Evolutionary conservation across 1,140 invertebrate species (phyloP), one percentile per base, ranked within the genome.

Genomic region (Drosophila ficusphila): DNA sequence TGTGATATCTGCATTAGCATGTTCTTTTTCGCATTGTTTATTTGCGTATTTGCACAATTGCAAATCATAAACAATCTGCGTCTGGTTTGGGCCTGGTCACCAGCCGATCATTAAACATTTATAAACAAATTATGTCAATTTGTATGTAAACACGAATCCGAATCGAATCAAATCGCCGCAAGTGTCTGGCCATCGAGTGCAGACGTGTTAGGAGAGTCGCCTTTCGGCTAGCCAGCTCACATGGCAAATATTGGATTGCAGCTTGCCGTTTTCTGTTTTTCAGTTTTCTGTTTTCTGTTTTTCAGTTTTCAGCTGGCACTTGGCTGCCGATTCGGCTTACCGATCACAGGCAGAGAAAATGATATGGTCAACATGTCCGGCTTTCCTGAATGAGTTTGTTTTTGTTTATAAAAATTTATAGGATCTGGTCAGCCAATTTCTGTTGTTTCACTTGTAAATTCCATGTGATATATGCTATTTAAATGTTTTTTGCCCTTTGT

Each of bases 121-220:
- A 81, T 85, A 78, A 76, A 65, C 74, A 85, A 89, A 89, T 89
- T 89, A 85, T 89, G 86, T 85, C 79, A 89, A 89, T 89, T 85
- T 85, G 64, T 76, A 61, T 68, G 65, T 89, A 89, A 85, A 89
- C 76, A 89, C 61, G 47, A 75, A 54, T 70, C 61, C n/a, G n/a
- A 42, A 44, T 25, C 71, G 52, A 60, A 74, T 65, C 62, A 51
- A 67, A 33, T 67, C 62, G n/a, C 57, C 19, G 12, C 56, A 16
- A 65, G 38, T 58, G 39, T 49, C 61, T 42, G 49, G 42, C 34
- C 71, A 67, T 74, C 60, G 60, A 67, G 21, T 42, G 60, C 61
- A 54, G 51, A 56, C 70, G 51, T 65, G 56, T 42, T 16, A 38
- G 36, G 23, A 14, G 52, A 48, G 36, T 58, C 46, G 64, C 64